These are phyloP conservation scores for Drosophila flavopinicola DNA, from an alignment of 2,888 invertebrate genomes.

Conservation along the genomic window DNA sequence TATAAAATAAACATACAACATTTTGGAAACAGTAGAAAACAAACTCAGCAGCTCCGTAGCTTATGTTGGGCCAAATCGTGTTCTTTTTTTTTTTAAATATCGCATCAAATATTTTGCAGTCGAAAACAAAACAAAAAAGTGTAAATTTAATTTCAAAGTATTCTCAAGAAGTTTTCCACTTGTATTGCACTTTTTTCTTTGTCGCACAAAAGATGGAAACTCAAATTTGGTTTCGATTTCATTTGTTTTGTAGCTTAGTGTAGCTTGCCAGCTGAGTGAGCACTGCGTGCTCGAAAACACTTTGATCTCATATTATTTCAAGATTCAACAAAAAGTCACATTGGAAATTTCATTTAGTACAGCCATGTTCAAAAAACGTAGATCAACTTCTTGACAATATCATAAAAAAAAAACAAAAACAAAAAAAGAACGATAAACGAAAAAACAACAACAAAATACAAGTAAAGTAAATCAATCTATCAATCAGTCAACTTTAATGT, in stretches of 20 bases:
- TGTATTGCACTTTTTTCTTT: slow-evolving; percentile 12
- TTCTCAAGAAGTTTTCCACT: slow-evolving; percentile 84
- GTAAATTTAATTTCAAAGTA: slow-evolving; percentile 50
- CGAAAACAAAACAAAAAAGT: slow-evolving; percentile 32
- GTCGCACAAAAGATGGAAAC: not conserved
- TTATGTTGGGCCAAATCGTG: slow-evolving; percentile 67
- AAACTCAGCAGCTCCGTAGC: slow-evolving; percentile 60
- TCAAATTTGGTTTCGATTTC: slow-evolving; percentile 1
- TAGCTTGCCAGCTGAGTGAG: slow-evolving; percentile 12
- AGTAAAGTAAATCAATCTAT: slow-evolving; percentile 2
- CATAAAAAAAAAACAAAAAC: slow-evolving; percentile 38
- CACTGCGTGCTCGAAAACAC: not conserved
- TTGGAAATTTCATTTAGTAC: slow-evolving; percentile 85
- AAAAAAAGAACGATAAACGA: slow-evolving; percentile 39
- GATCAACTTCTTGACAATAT: slow-evolving; percentile 94
- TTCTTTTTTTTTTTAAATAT: slow-evolving; percentile 51
- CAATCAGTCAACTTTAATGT: slow-evolving; percentile 4
- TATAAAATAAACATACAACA: slow-evolving; percentile 53
- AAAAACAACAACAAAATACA: slow-evolving; percentile 38
- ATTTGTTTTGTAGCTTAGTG: slow-evolving; percentile 65
- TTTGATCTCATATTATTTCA: slow-evolving; percentile 7
- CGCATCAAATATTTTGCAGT: slow-evolving; percentile 19
- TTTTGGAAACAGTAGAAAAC: slow-evolving; percentile 60
- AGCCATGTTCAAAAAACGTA: slow-evolving; percentile 96
- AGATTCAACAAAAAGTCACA: slow-evolving; percentile 48